phyloP scores from a whole-genome alignment of 2,888 invertebrate species.

The Platycnemis pennipes region DNA sequence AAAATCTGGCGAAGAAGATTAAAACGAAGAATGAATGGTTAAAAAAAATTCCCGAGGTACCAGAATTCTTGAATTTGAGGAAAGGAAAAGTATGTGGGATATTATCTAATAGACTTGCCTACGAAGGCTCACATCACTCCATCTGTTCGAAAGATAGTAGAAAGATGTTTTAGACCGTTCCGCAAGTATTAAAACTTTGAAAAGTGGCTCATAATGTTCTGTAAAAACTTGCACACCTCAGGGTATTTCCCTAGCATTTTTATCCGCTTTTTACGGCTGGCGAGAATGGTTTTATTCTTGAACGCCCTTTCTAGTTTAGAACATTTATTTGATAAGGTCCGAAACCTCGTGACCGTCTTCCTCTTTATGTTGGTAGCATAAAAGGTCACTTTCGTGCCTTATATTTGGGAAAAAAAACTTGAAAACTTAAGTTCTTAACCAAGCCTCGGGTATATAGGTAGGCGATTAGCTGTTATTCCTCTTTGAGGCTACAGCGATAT shows the following conservation, averaged over 20 bases:
- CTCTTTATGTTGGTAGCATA: too few species aligned
- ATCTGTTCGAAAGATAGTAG: background rate
- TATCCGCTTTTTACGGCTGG: background rate
- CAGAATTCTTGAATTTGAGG: background rate
- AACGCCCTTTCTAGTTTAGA: background rate
- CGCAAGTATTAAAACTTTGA: background rate
- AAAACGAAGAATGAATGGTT: background rate
- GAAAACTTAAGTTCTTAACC: too few species aligned
- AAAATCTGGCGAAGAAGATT: slow-evolving; percentile 29
- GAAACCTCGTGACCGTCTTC: too few species aligned
- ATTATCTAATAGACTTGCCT: background rate
- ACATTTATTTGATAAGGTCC: too few species aligned
- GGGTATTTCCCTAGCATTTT: background rate
- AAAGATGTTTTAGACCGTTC: background rate
- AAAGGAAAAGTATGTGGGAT: background rate
- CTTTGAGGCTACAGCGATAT: too few species aligned
- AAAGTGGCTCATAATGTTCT: background rate
- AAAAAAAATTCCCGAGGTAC: background rate
- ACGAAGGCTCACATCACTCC: background rate
- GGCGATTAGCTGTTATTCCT: too few species aligned
- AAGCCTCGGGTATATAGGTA: too few species aligned
- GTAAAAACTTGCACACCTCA: background rate
- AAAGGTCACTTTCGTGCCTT: too few species aligned
- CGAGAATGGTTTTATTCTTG: background rate
- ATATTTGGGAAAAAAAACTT: too few species aligned